phyloP scores from a whole-genome alignment of 1,140 invertebrate species.

The Camponotus vicinus region DNA sequence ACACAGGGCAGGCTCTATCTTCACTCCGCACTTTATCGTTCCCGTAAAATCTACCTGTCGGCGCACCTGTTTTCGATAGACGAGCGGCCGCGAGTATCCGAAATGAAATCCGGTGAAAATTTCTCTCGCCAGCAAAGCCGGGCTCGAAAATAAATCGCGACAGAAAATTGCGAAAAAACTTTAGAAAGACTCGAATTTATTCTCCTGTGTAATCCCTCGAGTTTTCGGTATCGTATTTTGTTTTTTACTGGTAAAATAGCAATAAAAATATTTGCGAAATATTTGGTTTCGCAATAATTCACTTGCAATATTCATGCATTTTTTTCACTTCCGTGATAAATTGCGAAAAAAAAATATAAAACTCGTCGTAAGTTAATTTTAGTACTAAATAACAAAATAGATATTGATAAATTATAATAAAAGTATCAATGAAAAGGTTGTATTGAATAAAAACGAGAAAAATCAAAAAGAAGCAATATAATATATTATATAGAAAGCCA shows the following conservation, averaged over 20 bases:
- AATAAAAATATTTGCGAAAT: neutral
- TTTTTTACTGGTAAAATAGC: neutral
- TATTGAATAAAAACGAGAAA: neutral
- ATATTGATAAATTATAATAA: neutral
- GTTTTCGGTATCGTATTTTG: neutral
- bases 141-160: neutral
- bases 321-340: neutral
- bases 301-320: neutral
- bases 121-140: neutral
- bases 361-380: neutral
- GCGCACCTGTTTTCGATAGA: constrained; percentile 37
- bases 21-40: constrained; percentile 58
- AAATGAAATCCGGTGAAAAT: neutral
- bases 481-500: neutral
- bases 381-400: neutral
- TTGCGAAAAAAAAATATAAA: neutral
- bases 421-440: neutral
- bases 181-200: neutral
- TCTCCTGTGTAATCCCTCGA: constrained; percentile 13
- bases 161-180: neutral
- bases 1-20: constrained; percentile 54
- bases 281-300: neutral
- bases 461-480: neutral
- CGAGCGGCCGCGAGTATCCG: neutral
- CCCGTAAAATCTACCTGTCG: constrained; percentile 50